A percentile compares a stretch with the other conserved stretches of the same genome.
Evolutionary conservation across 2,797 vertebrate species (phyloP).

Genomic region (Hipposideros larvatus): DNA sequence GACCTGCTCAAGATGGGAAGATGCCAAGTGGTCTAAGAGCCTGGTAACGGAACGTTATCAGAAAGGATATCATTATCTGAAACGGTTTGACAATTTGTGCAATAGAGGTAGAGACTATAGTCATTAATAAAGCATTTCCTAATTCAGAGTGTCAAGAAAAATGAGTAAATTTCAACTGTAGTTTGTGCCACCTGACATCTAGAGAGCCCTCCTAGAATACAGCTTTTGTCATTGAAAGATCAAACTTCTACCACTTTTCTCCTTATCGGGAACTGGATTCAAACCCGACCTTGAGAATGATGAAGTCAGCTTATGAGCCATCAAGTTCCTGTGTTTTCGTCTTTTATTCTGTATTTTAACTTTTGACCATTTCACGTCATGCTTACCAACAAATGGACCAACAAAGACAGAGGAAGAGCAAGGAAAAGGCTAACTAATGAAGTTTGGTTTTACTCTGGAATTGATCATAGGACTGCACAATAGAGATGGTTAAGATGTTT

Average conservation of each 20-base stretch:
- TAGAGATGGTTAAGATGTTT: not conserved
- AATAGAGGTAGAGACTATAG: not conserved
- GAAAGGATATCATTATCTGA: not conserved
- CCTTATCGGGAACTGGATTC: not conserved
- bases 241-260: not conserved
- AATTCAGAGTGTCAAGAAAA: not conserved
- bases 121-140: not conserved
- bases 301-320: not conserved
- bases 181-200: too few relatives aligned
- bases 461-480: not conserved
- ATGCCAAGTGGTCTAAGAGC: not conserved
- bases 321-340: not conserved
- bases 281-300: not conserved
- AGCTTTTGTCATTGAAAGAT: not conserved
- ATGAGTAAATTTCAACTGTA: not conserved
- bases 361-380: not conserved
- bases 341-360: not conserved
- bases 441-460: slow-evolving; percentile 40
- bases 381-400: not conserved
- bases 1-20: not conserved
- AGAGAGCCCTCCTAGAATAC: not conserved
- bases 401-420: not conserved
- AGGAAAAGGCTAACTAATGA: not conserved
- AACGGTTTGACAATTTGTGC: not conserved
- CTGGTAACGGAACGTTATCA: not conserved